Base-by-base conservation (phyloP, 2,113 vertebrate species). In the Pterophyllum scalare region DNA sequence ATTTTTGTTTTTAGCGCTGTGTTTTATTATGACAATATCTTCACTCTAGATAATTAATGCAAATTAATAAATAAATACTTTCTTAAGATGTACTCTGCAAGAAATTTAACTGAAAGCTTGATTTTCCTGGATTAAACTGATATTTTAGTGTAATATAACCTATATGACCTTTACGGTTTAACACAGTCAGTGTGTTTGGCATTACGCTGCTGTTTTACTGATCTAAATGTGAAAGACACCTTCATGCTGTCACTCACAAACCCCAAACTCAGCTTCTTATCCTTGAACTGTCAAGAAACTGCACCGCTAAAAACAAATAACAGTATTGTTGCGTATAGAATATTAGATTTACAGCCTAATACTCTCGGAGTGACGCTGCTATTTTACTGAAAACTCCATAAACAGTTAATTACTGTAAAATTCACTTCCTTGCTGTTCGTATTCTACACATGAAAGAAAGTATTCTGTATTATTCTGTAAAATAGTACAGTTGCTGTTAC, bases 91-190 rank as follows among this genome's bases (percentile, higher is more conserved):
- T 54, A 2, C 6, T 0, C 67, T 33, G 67, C 0, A 8, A 13
- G 13, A 54, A 72, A 33, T 31, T 12, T 14, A 52, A 31, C 46
- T 5, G 6, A 24, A 70, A 70, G 10, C 43, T 70, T 31, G 65
- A 70, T 31, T 70, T 43, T 28, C 43, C 17, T 7, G 65, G 24
- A 31, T 52, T 28, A 70, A 52, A 5, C 15, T 12, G 65, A 49
- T 0, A 70, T 49, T 0, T 49, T 38, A 49, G 0, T 43, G 62
- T 10, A n/a, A 31, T 57, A 22, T 22, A 57, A 3, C 65, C 0
- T 11, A 17, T 11, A 43, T 26, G 22, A 43, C 22, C 3, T 46
- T 43, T 26, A 46, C 14, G 26, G 43, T 6, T 65, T 26, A 65
- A 65, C 46, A 67, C 38, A 67, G 14, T 11, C 2, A 49, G 15